Percentiles rank a stretch among this genome's conserved stretches.
phyloP scores from a whole-genome alignment of 2,113 vertebrate genomes.

The Gallinago media region DNA sequence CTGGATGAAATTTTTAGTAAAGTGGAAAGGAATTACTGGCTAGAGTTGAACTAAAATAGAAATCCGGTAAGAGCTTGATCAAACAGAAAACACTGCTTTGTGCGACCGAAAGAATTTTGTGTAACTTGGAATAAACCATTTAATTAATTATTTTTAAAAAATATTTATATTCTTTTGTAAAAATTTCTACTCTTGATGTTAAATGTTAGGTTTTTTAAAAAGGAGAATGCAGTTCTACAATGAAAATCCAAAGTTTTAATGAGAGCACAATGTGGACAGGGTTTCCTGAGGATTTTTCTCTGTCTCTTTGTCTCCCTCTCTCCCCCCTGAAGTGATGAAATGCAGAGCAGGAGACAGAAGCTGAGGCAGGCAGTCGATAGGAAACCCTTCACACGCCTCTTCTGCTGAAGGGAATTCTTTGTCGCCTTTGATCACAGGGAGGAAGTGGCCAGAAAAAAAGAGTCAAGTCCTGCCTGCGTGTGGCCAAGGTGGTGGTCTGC shows the following conservation, averaged over 20 bases:
- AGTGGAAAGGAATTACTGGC: not conserved
- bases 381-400: not conserved
- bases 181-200: not conserved
- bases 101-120: not conserved
- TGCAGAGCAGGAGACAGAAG: not conserved
- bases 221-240: not conserved
- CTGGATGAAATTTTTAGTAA: not conserved
- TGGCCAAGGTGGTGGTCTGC: not conserved
- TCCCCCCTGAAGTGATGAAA: conserved; percentile 10
- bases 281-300: not conserved
- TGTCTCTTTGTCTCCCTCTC: not conserved
- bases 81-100: not conserved
- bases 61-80: not conserved
- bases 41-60: not conserved
- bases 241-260: not conserved
- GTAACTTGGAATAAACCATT: not conserved
- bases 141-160: not conserved
- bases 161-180: not conserved
- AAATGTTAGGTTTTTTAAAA: not conserved
- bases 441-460: not conserved
- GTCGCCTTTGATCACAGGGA: not conserved
- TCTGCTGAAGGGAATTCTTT: not conserved
- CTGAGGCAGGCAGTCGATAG: not conserved
- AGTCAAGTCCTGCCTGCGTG: not conserved
- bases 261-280: not conserved